phyloP scores from a whole-genome alignment of 2,797 vertebrate genomes.

The Champsocephalus gunnari region DNA sequence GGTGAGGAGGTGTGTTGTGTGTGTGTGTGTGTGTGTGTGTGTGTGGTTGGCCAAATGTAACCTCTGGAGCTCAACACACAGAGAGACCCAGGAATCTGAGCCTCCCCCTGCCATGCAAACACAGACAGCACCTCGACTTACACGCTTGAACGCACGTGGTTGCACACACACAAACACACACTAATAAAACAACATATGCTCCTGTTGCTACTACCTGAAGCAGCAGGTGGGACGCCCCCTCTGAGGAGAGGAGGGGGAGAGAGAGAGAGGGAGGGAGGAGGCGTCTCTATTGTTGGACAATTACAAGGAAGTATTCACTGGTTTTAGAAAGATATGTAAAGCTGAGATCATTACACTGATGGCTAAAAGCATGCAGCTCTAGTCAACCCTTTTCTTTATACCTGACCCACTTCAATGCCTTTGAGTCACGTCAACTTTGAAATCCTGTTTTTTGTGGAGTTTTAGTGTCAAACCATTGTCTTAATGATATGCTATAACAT shows the following conservation, averaged over 20 bases:
- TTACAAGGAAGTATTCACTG: slow-evolving; percentile 27
- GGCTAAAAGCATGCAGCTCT: too few relatives aligned
- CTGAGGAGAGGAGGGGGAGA: neutral
- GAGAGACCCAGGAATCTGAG: slow-evolving; percentile 78
- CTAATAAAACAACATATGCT: slow-evolving; percentile 78
- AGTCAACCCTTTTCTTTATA: neutral
- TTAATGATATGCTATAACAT: too few relatives aligned
- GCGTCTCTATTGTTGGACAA: slow-evolving; percentile 32
- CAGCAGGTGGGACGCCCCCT: slow-evolving; percentile 73
- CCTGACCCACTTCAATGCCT: neutral
- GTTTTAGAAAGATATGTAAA: neutral
- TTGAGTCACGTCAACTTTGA: too few relatives aligned
- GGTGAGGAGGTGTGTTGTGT: neutral
- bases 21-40: too few relatives aligned
- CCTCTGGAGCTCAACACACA: slow-evolving; percentile 76
- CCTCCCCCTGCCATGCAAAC: slow-evolving; percentile 60
- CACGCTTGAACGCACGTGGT: slow-evolving; percentile 58
- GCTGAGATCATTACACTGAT: neutral
- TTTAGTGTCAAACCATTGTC: too few relatives aligned
- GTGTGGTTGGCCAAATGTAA: slow-evolving; percentile 73
- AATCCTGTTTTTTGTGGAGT: too few relatives aligned
- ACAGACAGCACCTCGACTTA: slow-evolving; percentile 56
- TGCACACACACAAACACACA: slow-evolving; percentile 55
- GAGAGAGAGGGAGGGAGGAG: neutral
- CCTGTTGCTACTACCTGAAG: slow-evolving; percentile 74